Evolutionary conservation across 2,888 invertebrate species (phyloP).

Genomic region (Melolontha melolontha): DNA sequence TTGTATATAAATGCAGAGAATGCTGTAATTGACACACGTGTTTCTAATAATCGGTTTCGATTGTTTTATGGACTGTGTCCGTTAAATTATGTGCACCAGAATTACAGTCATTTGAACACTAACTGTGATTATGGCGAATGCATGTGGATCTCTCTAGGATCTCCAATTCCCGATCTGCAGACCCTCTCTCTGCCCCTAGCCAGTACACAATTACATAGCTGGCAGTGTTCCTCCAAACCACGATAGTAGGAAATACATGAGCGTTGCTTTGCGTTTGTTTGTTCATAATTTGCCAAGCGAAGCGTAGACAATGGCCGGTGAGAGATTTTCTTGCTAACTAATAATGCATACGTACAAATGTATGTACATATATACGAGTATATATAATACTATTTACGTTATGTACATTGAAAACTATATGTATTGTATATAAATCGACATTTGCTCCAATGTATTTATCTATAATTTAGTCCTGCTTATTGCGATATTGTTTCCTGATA

Average conservation of each 20-base stretch:
- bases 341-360: slow-evolving; percentile 4
- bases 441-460: not conserved
- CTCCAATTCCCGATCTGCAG: slow-evolving; percentile 20
- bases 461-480: slow-evolving; percentile 10
- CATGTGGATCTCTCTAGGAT: slow-evolving; percentile 23
- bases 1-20: slow-evolving; percentile 1
- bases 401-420: too few species aligned
- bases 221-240: slow-evolving; percentile 34
- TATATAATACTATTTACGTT: not conserved
- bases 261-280: slow-evolving; percentile 41
- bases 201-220: slow-evolving; percentile 20
- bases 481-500: slow-evolving; percentile 5
- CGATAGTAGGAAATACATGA: slow-evolving; percentile 31
- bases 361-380: not conserved
- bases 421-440: not conserved
- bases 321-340: slow-evolving; percentile 7
- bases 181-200: slow-evolving; percentile 9
- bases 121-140: too few species aligned
- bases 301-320: slow-evolving; percentile 37
- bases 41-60: slow-evolving; percentile 42
- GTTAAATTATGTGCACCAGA: slow-evolving; percentile 40
- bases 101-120: slow-evolving; percentile 40
- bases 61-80: slow-evolving; percentile 41
- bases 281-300: slow-evolving; percentile 41
- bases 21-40: slow-evolving; percentile 43